Conservation (phyloP, 2,797 vertebrate genomes). For the Phoxinus dragarum region DNA sequence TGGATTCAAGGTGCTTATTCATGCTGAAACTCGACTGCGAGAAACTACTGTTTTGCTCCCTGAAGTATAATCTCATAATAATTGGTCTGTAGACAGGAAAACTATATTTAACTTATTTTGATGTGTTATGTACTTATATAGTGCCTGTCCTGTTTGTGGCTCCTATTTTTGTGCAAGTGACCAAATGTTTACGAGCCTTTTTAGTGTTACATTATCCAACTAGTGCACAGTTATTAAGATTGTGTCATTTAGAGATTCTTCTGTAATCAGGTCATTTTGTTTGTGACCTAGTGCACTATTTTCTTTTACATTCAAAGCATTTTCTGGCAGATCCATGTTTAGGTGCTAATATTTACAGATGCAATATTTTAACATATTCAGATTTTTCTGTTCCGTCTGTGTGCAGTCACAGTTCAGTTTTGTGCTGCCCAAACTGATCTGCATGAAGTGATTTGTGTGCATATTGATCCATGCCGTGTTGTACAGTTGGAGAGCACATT, state of each 20-base stretch:
- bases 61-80: slow-evolving; percentile 57
- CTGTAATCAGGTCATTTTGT: not conserved
- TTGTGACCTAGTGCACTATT: not conserved
- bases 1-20: slow-evolving; percentile 24
- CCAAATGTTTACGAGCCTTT: not conserved
- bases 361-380: not conserved
- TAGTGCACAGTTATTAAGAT: not conserved
- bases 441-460: not conserved
- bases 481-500: not conserved
- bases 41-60: slow-evolving; percentile 56
- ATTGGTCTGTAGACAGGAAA: slow-evolving; percentile 44
- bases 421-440: not conserved
- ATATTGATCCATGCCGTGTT: not conserved
- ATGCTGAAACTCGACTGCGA: slow-evolving; percentile 40
- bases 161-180: slow-evolving; percentile 19
- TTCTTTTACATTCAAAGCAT: not conserved
- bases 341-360: not conserved
- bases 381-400: not conserved
- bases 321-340: not conserved
- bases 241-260: not conserved
- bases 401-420: not conserved
- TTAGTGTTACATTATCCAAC: not conserved
- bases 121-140: slow-evolving; percentile 41
- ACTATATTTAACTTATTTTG: slow-evolving; percentile 59
- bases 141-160: slow-evolving; percentile 25